phyloP scores from a whole-genome alignment of 92 coral and sea anemone genomes.

The Chrysogorgia sp. region DNA sequence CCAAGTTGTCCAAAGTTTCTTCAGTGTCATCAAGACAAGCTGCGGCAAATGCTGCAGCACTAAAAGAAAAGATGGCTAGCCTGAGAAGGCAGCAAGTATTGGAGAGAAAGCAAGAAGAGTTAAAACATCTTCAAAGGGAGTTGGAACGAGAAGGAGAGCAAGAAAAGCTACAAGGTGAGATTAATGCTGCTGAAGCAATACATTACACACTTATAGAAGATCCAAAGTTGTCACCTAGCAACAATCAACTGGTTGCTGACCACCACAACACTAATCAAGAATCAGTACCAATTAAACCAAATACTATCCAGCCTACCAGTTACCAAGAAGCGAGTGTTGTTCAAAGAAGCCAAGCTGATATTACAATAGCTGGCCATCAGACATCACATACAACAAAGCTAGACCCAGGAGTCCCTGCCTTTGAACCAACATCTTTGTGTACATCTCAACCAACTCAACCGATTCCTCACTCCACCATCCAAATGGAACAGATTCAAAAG shows the following conservation, averaged over 20 bases:
- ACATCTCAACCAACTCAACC: background rate
- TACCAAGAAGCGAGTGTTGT: too few species aligned
- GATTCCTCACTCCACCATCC: background rate
- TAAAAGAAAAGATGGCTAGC: constrained; percentile 18
- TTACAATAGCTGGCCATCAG: too few species aligned
- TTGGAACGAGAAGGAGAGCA: constrained; percentile 39
- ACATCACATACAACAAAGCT: too few species aligned
- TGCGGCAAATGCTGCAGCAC: constrained; percentile 28
- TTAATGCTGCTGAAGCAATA: constrained; percentile 21
- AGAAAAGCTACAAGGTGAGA: constrained; percentile 26
- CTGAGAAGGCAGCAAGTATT: constrained; percentile 24
- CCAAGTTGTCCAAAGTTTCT: constrained; percentile 1
- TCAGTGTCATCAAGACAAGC: constrained; percentile 26
- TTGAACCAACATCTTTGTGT: background rate
- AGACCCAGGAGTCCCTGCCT: background rate
- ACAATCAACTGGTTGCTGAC: too few species aligned
- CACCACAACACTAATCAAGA: too few species aligned
- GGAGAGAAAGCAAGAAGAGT: constrained; percentile 23
- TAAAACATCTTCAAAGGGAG: too few species aligned
- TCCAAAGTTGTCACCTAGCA: too few species aligned
- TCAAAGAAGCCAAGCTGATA: too few species aligned
- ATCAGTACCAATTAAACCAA: too few species aligned
- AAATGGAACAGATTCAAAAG: constrained; percentile 9
- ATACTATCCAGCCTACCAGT: too few species aligned
- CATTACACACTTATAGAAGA: background rate